Evolutionary conservation across 1,140 invertebrate genomes (phyloP).

Genomic region (Homarus americanus): DNA sequence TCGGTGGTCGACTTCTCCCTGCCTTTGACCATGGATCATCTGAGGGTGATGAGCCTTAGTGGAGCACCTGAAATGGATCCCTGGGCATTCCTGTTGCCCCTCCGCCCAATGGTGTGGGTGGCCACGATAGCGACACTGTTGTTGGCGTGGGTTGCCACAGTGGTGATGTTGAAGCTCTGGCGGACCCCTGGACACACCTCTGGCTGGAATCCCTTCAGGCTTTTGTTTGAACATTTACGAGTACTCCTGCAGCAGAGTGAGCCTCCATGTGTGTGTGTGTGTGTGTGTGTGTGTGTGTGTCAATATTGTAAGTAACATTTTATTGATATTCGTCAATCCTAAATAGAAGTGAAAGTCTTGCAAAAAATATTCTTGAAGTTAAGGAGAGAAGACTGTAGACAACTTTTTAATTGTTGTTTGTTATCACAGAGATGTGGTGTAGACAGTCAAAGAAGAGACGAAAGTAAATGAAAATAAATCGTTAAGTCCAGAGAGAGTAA

Average conservation of each 20-base stretch:
- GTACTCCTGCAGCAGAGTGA: background rate
- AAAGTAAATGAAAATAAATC: no score
- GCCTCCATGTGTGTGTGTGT: background rate
- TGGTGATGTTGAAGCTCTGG: background rate
- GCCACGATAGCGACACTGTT: background rate
- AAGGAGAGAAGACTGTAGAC: no score
- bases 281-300: background rate
- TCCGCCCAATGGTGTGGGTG: slow-evolving; percentile 25
- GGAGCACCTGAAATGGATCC: slow-evolving; percentile 27
- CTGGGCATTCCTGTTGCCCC: slow-evolving; percentile 36
- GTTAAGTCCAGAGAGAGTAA: no score
- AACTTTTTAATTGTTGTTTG: no score
- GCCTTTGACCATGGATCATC: background rate
- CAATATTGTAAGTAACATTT: no score
- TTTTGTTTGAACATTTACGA: background rate
- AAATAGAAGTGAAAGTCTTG: no score
- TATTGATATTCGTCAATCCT: no score
- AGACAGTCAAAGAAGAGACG: no score
- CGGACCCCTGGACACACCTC: background rate
- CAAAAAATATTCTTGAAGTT: no score
- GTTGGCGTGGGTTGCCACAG: background rate
- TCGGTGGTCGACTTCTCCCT: background rate
- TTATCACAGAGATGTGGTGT: no score
- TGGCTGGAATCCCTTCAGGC: background rate
- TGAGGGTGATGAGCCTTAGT: background rate